Percentiles rank a stretch among this genome's conserved stretches.
Conservation (phyloP, 2,797 vertebrate species). For the Enteromius treurensis region DNA sequence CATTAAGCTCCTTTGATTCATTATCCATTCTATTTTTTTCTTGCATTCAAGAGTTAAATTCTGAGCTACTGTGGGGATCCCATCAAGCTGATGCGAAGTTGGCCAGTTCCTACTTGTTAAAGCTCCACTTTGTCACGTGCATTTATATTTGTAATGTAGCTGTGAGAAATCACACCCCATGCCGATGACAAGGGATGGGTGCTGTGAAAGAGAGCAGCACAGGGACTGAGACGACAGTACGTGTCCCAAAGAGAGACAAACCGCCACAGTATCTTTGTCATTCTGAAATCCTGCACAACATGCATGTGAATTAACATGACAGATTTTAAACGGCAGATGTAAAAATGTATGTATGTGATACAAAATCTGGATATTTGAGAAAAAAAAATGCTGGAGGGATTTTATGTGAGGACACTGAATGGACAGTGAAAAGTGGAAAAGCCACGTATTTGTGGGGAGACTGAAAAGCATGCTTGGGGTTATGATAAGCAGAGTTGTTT, state of each 20-base stretch:
- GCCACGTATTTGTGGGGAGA: neutral
- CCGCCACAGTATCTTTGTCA: neutral
- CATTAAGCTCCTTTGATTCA: constrained; percentile 19
- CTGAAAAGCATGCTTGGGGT: neutral
- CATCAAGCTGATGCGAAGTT: constrained; percentile 11
- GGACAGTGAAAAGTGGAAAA: neutral
- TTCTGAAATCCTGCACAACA: constrained; percentile 11
- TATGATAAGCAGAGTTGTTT: neutral
- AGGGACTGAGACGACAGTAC: neutral
- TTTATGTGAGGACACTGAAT: neutral
- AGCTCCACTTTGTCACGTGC: neutral
- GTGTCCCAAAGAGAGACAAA: neutral
- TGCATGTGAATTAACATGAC: neutral
- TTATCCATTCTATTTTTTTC: constrained; percentile 2
- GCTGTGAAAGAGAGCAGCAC: constrained; percentile 7
- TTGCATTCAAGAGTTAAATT: constrained; percentile 16
- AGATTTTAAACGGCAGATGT: neutral
- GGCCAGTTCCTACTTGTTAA: constrained; percentile 14
- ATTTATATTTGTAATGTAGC: constrained; percentile 8
- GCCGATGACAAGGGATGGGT: neutral
- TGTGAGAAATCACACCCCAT: constrained; percentile 4
- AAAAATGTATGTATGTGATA: neutral
- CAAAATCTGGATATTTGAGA: neutral
- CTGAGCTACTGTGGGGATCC: neutral
- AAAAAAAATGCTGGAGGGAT: neutral